Percentiles rank a stretch among this genome's conserved stretches.
phyloP scores from a whole-genome alignment of 1,140 invertebrate genomes.

The Drosophila tristis region DNA sequence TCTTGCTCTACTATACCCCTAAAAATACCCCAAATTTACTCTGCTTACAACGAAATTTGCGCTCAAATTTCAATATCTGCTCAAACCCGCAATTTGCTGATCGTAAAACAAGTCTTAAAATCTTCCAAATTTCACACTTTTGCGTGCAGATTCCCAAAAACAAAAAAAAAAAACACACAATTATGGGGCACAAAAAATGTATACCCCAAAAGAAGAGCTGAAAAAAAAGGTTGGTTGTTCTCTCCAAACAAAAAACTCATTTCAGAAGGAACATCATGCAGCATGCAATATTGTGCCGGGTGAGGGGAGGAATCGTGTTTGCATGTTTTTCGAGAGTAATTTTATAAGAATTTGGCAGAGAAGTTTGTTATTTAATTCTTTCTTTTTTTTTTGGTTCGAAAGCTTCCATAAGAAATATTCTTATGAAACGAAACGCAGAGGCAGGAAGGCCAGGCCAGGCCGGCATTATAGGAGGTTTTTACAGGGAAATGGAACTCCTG shows the following conservation, averaged over 20 bases:
- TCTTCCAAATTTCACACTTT: slow-evolving; percentile 20
- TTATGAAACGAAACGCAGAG: slow-evolving; percentile 1
- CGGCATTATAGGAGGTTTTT: not conserved
- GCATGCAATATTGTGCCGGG: slow-evolving; percentile 7
- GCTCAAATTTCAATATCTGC: no score
- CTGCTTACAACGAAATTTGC: no score
- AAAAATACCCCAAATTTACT: not conserved
- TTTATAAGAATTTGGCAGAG: slow-evolving; percentile 20
- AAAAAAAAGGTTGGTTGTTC: no score
- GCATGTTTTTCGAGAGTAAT: slow-evolving; percentile 19
- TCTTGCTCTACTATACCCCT: no score
- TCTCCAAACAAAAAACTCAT: not conserved
- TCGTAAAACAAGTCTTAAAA: not conserved
- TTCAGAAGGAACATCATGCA: slow-evolving; percentile 8
- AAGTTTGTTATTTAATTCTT: not conserved
- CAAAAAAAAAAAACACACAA: not conserved
- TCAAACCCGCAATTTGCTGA: slow-evolving; percentile 9
- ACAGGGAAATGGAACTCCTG: slow-evolving; percentile 9
- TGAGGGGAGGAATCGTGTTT: slow-evolving; percentile 5
- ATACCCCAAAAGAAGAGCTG: not conserved
- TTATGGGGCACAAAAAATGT: not conserved
- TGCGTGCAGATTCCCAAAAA: slow-evolving; percentile 3
- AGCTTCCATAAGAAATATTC: slow-evolving; percentile 3
- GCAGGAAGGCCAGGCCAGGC: not conserved
- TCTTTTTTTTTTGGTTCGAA: not conserved